These are phyloP conservation scores for Troides oblongomaculatus DNA, from an alignment of 2,888 invertebrate genomes.

Conservation along the genomic window DNA sequence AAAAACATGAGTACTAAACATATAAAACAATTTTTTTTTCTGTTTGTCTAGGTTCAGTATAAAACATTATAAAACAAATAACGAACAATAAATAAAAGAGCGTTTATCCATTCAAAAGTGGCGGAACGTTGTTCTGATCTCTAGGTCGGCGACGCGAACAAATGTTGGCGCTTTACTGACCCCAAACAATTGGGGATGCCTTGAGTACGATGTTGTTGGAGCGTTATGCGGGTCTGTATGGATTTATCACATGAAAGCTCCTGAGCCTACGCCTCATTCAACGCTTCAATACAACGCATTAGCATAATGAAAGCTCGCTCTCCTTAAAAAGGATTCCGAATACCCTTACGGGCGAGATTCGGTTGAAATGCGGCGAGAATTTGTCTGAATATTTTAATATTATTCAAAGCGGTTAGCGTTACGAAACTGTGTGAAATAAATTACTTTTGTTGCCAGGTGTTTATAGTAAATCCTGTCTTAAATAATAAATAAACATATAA, in stretches of 20 bases:
- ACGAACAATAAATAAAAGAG: constrained; percentile 7
- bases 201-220: constrained; percentile 16
- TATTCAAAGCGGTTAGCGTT: constrained; percentile 13
- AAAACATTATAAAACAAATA: neutral
- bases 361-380: constrained; percentile 22
- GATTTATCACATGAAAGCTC: constrained; percentile 26
- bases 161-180: constrained; percentile 21
- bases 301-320: constrained; percentile 28
- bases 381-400: constrained; percentile 27
- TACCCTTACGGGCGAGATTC: constrained; percentile 17
- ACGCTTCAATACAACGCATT: constrained; percentile 27
- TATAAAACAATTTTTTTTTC: neutral
- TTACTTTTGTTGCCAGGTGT: neutral
- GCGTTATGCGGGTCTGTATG: constrained; percentile 19
- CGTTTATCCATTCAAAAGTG: constrained; percentile 11
- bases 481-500: neutral
- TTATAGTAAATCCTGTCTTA: neutral
- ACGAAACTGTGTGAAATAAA: constrained; percentile 4
- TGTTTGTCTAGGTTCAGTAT: constrained; percentile 9
- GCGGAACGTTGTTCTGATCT: constrained; percentile 9
- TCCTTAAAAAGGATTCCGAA: constrained; percentile 25
- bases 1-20: neutral
- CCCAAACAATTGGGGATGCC: constrained; percentile 22
- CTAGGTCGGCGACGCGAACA: constrained; percentile 18
- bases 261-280: constrained; percentile 19